Base-by-base conservation (phyloP, 2,113 vertebrate species). In the Phylloscopus trochiloides region DNA sequence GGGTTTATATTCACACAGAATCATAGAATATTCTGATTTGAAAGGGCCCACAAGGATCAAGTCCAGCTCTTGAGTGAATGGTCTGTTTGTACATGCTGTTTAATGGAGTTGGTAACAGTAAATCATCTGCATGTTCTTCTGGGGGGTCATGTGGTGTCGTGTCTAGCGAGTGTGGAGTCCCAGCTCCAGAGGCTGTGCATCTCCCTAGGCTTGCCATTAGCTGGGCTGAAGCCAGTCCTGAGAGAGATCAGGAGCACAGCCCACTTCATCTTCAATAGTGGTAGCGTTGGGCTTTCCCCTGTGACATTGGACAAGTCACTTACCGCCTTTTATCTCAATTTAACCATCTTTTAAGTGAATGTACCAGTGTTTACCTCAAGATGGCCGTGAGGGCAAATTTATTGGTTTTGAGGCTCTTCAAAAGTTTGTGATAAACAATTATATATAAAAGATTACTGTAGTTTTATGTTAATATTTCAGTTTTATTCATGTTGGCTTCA, bases 401-500 rank as follows among this genome's bases (percentile, higher is more conserved):
- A 42, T 63, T 80, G 45, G 13, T 43, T 92, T 73, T 61, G 48
- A 85, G 8, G n/a, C 3, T 89, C 26, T 78, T 73, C 14, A 52
- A 40, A 73, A 50, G 58, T 63, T 40, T 59, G 10, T 78, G 57
- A 47, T 45, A 19, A 72, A 66, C 26, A 42, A 32, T 65, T 34
- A 28, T 31, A 6, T 50, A 48, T 45, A 82, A 78, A 81, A 82
- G 32, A 29, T 82, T 59, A 77, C 32, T 61, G 34, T 77, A 55
- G 28, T 59, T 90, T 94, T 92, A 32, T 59, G 32, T 73, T 91
- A 83, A n/a, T 66, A 67, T 75, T 89, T 90, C 67, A 40, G 7
- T 86, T 93, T 62, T 82, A 47, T 82, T 93, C 65, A 65, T 36
- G 15, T 45, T 82, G 50, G 36, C 61, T 80, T 91, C 38, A 52